These are phyloP conservation scores for Antennarius maculatus DNA, from an alignment of 2,797 vertebrate species.

Conservation along the genomic window DNA sequence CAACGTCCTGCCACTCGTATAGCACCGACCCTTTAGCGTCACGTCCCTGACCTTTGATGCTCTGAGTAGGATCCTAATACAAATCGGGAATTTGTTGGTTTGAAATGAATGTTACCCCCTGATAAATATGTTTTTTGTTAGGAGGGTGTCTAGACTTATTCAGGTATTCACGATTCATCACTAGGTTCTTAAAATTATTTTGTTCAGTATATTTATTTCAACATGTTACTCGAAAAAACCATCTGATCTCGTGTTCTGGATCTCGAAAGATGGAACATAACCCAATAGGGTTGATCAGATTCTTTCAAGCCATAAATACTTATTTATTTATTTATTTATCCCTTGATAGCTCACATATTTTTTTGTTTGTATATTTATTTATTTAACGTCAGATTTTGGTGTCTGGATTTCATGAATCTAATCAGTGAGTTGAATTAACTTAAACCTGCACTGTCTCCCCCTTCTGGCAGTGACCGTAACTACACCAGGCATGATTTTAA, in stretches of 20 bases:
- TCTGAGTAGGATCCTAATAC: background rate
- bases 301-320: background rate
- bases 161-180: background rate
- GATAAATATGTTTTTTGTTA: background rate
- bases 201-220: background rate
- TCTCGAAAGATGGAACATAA: background rate
- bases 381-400: background rate
- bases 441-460: background rate
- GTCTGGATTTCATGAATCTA: background rate
- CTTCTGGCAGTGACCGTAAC: background rate
- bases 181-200: background rate
- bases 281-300: background rate
- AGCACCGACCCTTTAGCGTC: conserved; percentile 8
- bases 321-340: background rate
- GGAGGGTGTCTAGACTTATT: background rate
- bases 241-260: background rate
- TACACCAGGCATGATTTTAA: background rate
- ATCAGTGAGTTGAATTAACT: background rate
- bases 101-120: background rate
- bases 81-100: background rate
- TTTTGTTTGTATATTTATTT: background rate
- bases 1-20: conserved; percentile 44
- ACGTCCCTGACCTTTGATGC: background rate
- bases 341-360: background rate
- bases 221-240: background rate